Evolutionary conservation across 2,797 vertebrate species (phyloP), one percentile per base, ranked within the genome.

Genomic region (Melopsittacus undulatus): DNA sequence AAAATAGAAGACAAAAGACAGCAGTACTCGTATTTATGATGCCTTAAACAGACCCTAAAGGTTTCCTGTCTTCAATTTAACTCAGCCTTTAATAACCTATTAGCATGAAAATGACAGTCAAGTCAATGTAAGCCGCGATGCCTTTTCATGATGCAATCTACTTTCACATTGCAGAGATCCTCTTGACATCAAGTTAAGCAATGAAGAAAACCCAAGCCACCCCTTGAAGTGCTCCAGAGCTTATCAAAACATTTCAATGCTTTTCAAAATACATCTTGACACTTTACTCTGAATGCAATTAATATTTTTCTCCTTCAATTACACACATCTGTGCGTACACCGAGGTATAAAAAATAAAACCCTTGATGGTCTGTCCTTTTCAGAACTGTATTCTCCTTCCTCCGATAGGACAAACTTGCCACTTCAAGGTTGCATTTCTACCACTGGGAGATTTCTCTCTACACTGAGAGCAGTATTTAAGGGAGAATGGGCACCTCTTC

Each of bases 41-140:
- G 6, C 30, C 70, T 87, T 92, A 77, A 92, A 77, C 42, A 69
- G 92, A 89, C 75, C 48, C 61, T 59, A 72, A 86, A 76, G 72
- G 76, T 83, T 92, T 95, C 62, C 34, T 67, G 56, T 42, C 78
- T 94, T 89, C 83, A 72, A 2, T 86, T 84, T 90, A 83, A 87
- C 61, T 83, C 91, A 95, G 54, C 40, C 48, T 87, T 51, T 90
- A 94, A 94, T 51, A 95, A 95, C 30, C 67, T 63, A 66, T 93
- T 89, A 95, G 76, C 61, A 83, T 49, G 68, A 89, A 93, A 96
- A 74, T 81, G 83, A 94, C 90, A 92, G 80, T 16, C 43, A 18
- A 89, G 78, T 22, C 38, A 9, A 43, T 11, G 1, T 54, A 56
- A 89, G 43, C 68, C 57, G 9, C 70, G 79, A 83, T 26, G 32